Evolutionary conservation across 2,113 vertebrate genomes (phyloP), one percentile per base, ranked within the genome.

Genomic region (Thalassoma bifasciatum): DNA sequence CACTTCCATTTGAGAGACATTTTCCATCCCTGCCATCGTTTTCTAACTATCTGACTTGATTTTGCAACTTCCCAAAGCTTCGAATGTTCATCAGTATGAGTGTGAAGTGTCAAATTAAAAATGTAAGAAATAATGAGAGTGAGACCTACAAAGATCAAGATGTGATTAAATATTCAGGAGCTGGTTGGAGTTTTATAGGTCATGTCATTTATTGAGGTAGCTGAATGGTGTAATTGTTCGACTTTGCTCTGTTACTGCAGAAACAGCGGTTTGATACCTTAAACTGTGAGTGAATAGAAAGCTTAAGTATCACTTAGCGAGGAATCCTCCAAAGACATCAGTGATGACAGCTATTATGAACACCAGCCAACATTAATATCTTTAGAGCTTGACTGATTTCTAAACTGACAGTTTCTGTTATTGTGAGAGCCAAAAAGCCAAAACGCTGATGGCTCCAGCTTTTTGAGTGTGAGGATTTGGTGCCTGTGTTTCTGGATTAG

Each of bases 161-260:
- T 37, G 17, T 42, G 44, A 75, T 79, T 58, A 82, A 77, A 88
- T 80, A 87, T 87, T 87, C 38, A 86, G 19, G 66, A 66, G 23
- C 61, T 66, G 66, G 60, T 53, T 75, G 69, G 57, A 75, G 63
- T 79, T 87, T 76, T 78, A 79, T 77, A 81, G 69, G 87, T 68
- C 63, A 58, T 34, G 72, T 62, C 59, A 75, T 76, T 79, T 79
- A 75, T 65, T 54, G 56, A 44, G 61, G 68, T 40, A n/a, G 56
- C 69, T 42, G 77, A 40, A 22, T 23, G 77, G 54, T 9, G 64
- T 14, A 22, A 52, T 21, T 54, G 42, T 23, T 8, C 22, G 38
- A 47, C n/a, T n/a, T n/a, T n/a, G n/a, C 24, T 26, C 26, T 58
- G 14, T 57, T 10, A 9, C 50, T 64, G 74, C 8, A 16, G 6